Base-by-base conservation (phyloP, 1,140 invertebrate species). In the Drosophila pachea region DNA sequence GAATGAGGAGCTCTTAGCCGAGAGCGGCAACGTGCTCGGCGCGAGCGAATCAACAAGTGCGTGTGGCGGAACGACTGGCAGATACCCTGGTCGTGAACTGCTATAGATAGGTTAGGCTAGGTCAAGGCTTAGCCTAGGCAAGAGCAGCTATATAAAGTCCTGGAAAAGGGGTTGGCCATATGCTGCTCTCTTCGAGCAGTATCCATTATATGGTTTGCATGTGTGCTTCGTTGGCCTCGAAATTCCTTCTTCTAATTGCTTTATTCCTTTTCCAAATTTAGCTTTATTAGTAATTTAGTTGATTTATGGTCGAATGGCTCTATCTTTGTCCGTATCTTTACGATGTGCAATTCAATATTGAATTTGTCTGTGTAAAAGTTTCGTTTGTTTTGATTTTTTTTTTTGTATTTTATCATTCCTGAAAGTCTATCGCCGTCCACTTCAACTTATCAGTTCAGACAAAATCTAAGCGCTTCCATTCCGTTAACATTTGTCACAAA, bases 1-100 rank as follows among this genome's bases (percentile, higher is more conserved):
- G 76, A 84, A 84, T 84, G 73, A 68, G 72, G 68, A 65, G 50
- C 22, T 22, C 22, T 22, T 5, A 16, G 12, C n/a, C 7, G 32
- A 2, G 22, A 53, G 42, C 35, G 50, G 32, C 3, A 52, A 22
- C 22, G 22, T 22, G 22, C 22, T 50, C 40, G 14, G 8, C 31
- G 54, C 63, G 22, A 49, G 36, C 14, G 36, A 55, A 58, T 22
- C 50, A 62, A 31, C 48, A 40, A 59, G 36, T 45, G 38, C 12
- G 12, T n/a, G 12, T 7, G 14, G 12, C 22, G 22, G 4, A 7
- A 7, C 4, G 40, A 14, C 7, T 14, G 3, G 5, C 8, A 7
- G 4, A 7, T 43, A 43, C 40, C 12, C 40, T 43, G 14, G 22
- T 2, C 22, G 22, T 22, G 22, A 22, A 22, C 22, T 22, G 3